A percentile compares a stretch with the other conserved stretches of the same genome.
These are phyloP conservation scores for Halisarca cf. caerulea DNA, from an alignment of 37 sponge, comb jelly and placozoan species.

Conservation along the genomic window DNA sequence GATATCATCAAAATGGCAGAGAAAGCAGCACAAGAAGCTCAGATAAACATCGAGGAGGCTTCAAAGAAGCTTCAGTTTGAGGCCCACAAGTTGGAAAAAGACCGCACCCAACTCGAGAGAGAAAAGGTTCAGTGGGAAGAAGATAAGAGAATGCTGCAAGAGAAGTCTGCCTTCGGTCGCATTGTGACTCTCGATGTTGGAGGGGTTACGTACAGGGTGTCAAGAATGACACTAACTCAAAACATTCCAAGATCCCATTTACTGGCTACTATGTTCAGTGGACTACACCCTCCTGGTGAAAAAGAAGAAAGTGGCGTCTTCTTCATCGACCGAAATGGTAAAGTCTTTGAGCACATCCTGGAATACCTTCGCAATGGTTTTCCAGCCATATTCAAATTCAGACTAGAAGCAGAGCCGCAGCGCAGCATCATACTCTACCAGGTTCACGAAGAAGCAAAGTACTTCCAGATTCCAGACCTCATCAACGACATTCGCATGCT, in stretches of 20 bases:
- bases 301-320: slow-evolving; percentile 3
- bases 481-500: slow-evolving; percentile 6
- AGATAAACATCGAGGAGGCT: slow-evolving; percentile 1
- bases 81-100: neutral
- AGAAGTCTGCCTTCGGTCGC: slow-evolving; percentile 19
- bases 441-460: slow-evolving; percentile 24
- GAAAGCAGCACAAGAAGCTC: neutral
- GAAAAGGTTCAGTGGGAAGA: slow-evolving; percentile 11
- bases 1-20: neutral
- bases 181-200: slow-evolving; percentile 16
- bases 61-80: neutral
- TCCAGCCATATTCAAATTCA: neutral
- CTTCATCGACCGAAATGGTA: slow-evolving; percentile 26
- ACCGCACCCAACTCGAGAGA: neutral
- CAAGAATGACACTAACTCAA: neutral
- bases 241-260: neutral
- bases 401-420: neutral
- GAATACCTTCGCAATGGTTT: slow-evolving; percentile 15
- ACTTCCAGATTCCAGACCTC: slow-evolving; percentile 18
- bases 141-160: slow-evolving; percentile 6
- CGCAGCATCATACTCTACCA: neutral
- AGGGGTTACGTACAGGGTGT: slow-evolving; percentile 9
- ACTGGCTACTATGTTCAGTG: slow-evolving; percentile 17
- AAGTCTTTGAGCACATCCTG: slow-evolving; percentile 19
- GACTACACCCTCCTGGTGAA: slow-evolving; percentile 9